Evolutionary conservation across 2,113 vertebrate species (phyloP), one percentile per base, ranked within the genome.

Genomic region (Acrocephalus arundinaceus): DNA sequence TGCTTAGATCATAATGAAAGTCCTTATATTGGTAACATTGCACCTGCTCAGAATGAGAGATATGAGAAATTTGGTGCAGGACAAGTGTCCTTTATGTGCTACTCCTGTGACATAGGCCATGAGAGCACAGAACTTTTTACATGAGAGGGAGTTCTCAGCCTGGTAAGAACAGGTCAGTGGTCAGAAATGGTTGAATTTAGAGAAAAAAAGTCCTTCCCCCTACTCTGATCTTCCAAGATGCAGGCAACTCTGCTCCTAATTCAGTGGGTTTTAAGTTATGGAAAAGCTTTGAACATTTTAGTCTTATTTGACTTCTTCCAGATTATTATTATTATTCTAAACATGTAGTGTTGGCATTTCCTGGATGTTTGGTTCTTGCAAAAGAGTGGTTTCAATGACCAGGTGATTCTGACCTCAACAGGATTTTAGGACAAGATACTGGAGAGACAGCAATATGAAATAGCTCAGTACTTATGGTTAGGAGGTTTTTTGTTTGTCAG

Each of bases 81-180:
- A 45, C 10, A 25, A 20, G 8, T 9, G 15, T 63, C 11, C 65
- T 4, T 30, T 37, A 2, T 13, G 18, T 70, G 9, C 30, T 13
- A 2, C 23, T 90, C 10, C 49, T 58, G 41, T 45, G 46, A 11
- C 17, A 28, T 0, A 17, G 23, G 4, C 15, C 30, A n/a, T 7
- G 61, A 33, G 10, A 54, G 2, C 45, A 66, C 1, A 0, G 6
- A 31, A 30, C 8, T 35, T 0, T 39, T n/a, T 15, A 1, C 15
- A 22, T 4, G 20, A 33, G 19, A 30, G 23, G 4, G n/a, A 71
- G 14, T 6, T 66, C 24, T 11, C 46, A 82, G 16, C 4, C 1
- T 12, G 7, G n/a, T 45, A 49, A 25, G 0, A 5, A 1, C 8
- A 71, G 14, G 4, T 25, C 46, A 65, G 10, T 9, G 41, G 20